Base-by-base conservation (phyloP, 2,113 vertebrate species). In the Cygnus buccinator region DNA sequence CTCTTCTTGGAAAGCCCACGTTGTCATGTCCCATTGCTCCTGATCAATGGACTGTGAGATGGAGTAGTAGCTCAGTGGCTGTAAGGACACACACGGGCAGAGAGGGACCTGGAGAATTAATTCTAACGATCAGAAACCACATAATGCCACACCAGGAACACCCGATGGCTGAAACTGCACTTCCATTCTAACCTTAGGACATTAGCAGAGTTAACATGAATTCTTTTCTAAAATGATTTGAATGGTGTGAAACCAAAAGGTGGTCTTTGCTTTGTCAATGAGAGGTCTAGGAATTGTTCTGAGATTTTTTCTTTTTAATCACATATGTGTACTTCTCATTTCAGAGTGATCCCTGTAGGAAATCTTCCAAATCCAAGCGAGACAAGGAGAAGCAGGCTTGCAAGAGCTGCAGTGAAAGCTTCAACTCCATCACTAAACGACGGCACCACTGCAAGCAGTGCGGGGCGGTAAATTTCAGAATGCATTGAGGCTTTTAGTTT, bases 371-470 rank as follows among this genome's bases (percentile, higher is more conserved):
- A 96, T 87, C 82, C 84, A 99, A 99, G 91, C 98, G 99, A 35
- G 99, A 99, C 31, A 99, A 99, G 88, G 99, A 99, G 95, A 99
- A 99, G 85, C 99, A 99, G 84, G 98, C 98, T 5, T 99, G 99
- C 95, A 99, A 99, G 97, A 98, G 99, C 96, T 99, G 99, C 87
- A 98, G 95, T 0, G 99, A 99, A 95, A 99, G 97, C 95, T 99
- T 99, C 94, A 98, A 99, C 86, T 99, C 98, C 48, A 98, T 99
- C 97, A 99, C 99, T 11, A 99, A 99, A 95, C 98, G 99, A 94
- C 98, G 98, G 90, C 99, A 99, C 94, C 99, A 98, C 94, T 99
- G 99, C 98, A 99, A 99, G 97, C 97, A 98, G 84, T 99, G 99
- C 11, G 98, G 98, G 85, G 98, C 97, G 88, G 99, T 99, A 94